Percentiles rank a stretch among this genome's conserved stretches.
These are phyloP conservation scores for Euwallacea similis DNA, from an alignment of 1,140 invertebrate species.

Conservation along the genomic window DNA sequence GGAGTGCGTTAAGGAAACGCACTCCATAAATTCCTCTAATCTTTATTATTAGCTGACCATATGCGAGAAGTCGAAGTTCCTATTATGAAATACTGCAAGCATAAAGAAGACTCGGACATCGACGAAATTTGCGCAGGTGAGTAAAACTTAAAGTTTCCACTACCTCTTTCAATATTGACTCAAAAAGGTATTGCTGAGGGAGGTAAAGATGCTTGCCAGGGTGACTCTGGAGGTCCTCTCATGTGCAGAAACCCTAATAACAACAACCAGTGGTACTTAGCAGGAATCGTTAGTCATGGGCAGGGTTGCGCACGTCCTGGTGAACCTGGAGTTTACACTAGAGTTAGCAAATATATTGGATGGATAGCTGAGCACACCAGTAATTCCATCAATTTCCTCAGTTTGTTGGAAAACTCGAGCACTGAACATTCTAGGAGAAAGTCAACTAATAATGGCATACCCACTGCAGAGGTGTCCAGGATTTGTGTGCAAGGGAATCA, in stretches of 20 bases:
- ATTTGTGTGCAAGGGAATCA: constrained; percentile 63
- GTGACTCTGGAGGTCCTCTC: constrained; percentile 78
- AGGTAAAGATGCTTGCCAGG: constrained; percentile 79
- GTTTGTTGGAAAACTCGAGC: background rate
- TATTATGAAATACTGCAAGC: constrained; percentile 61
- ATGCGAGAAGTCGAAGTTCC: constrained; percentile 72
- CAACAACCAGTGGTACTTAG: constrained; percentile 70
- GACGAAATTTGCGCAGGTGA: constrained; percentile 72
- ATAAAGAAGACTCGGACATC: constrained; percentile 61
- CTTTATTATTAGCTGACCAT: constrained; percentile 61
- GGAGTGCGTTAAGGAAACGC: too few species aligned
- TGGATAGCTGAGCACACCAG: constrained; percentile 69
- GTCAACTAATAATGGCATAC: constrained; percentile 53
- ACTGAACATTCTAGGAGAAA: constrained; percentile 54
- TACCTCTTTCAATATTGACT: constrained; percentile 1
- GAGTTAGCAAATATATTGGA: constrained; percentile 68
- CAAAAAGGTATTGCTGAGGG: constrained; percentile 62
- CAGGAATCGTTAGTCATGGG: constrained; percentile 79
- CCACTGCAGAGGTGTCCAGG: constrained; percentile 69
- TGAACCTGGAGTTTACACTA: constrained; percentile 82
- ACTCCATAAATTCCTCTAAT: background rate
- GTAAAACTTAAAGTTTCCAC: background rate
- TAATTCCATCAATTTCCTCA: constrained; percentile 37
- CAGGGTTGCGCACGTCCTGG: constrained; percentile 75
- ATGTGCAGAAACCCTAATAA: constrained; percentile 68